Evolutionary conservation across 2,888 invertebrate genomes (phyloP).

Genomic region (Drosophila fulvimacula): DNA sequence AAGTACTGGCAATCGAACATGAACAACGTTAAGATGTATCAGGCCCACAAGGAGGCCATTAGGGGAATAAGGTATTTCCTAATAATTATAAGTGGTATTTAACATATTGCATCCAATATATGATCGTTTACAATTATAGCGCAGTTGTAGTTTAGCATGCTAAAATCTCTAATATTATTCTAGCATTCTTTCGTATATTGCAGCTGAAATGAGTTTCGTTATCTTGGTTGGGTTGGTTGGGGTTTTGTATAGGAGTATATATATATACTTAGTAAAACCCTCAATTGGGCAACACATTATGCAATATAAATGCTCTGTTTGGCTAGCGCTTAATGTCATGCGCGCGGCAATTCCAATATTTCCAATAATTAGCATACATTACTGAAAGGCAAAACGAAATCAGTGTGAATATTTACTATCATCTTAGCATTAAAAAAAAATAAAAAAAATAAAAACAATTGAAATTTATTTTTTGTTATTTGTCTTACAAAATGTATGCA

Average conservation of each 20-base stretch:
- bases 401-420: slow-evolving; percentile 47
- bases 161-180: slow-evolving; percentile 26
- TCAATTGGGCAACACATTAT: slow-evolving; percentile 60
- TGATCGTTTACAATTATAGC: slow-evolving; percentile 24
- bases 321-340: slow-evolving; percentile 7
- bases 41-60: slow-evolving; percentile 99
- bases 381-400: slow-evolving; percentile 1
- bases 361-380: slow-evolving; percentile 31
- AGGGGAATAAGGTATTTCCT: slow-evolving; percentile 96
- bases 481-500: slow-evolving; percentile 25
- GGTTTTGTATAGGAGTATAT: too few species aligned
- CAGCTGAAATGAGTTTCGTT: slow-evolving; percentile 7
- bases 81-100: slow-evolving; percentile 79
- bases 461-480: neutral
- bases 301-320: slow-evolving; percentile 10
- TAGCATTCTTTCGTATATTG: slow-evolving; percentile 6
- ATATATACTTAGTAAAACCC: neutral
- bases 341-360: slow-evolving; percentile 15
- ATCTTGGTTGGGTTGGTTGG: too few species aligned
- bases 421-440: slow-evolving; percentile 36
- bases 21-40: slow-evolving; percentile 99
- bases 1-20: slow-evolving; percentile 99
- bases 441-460: slow-evolving; percentile 24
- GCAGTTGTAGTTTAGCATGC: slow-evolving; percentile 40
- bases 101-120: slow-evolving; percentile 58